phyloP scores from a whole-genome alignment of 1,140 invertebrate species.

The Danaus plexippus region DNA sequence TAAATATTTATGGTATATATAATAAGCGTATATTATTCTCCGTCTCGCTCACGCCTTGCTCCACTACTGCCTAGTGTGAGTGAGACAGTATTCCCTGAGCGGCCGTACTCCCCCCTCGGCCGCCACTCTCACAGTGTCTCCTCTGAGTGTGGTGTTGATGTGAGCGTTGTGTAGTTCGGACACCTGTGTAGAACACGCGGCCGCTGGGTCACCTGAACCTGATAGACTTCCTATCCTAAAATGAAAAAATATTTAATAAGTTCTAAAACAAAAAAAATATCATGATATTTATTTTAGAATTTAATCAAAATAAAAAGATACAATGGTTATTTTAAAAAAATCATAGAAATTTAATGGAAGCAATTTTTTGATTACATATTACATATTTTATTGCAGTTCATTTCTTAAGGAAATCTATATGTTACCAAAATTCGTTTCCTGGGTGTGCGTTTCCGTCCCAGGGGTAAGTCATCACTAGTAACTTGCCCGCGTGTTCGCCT shows the following conservation, averaged over 20 bases:
- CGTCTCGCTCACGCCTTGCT: slow-evolving; percentile 6
- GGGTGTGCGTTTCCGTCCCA: slow-evolving; percentile 79
- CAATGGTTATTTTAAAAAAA: background rate
- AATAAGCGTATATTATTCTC: background rate
- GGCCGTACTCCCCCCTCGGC: slow-evolving; percentile 19
- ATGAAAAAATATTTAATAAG: background rate
- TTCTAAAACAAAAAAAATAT: background rate
- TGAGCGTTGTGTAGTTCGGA: slow-evolving; percentile 53
- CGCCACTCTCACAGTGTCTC: slow-evolving; percentile 18
- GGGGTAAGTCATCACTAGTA: slow-evolving; percentile 76
- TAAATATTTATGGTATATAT: slow-evolving; percentile 5
- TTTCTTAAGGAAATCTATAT: no score
- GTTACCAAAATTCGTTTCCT: slow-evolving; percentile 74
- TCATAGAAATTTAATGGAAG: no score
- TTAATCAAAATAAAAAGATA: background rate
- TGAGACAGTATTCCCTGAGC: slow-evolving; percentile 27
- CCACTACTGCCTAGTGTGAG: slow-evolving; percentile 10
- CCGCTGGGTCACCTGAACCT: slow-evolving; percentile 75
- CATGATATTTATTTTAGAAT: slow-evolving; percentile 1
- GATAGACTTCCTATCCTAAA: slow-evolving; percentile 44
- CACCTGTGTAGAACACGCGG: slow-evolving; percentile 63
- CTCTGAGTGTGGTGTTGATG: slow-evolving; percentile 41
- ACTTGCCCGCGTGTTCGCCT: slow-evolving; percentile 64
- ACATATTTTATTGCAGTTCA: no score
- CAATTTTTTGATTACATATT: no score